A percentile compares a stretch with the other conserved stretches of the same genome.
These are phyloP conservation scores for Anthonomus grandis DNA, from an alignment of 1,140 invertebrate species.

Conservation along the genomic window DNA sequence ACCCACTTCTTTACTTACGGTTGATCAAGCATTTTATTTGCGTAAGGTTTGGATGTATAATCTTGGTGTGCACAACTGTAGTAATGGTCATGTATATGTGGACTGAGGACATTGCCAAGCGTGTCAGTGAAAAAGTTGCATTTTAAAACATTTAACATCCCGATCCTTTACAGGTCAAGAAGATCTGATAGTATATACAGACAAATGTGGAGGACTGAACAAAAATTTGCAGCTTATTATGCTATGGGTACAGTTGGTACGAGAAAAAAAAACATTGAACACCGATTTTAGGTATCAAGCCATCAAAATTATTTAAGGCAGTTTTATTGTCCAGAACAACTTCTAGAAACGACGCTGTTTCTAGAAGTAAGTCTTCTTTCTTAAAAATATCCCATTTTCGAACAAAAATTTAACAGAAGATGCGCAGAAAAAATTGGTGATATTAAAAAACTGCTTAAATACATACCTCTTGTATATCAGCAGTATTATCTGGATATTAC, in stretches of 20 bases:
- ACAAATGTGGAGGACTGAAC: neutral
- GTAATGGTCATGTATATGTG: neutral
- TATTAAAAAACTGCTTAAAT: neutral
- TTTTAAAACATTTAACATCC: too few relatives aligned
- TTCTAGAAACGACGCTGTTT: too few relatives aligned
- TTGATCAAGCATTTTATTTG: slow-evolving; percentile 15
- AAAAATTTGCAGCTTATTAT: slow-evolving; percentile 3
- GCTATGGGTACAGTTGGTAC: slow-evolving; percentile 1
- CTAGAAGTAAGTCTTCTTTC: too few relatives aligned
- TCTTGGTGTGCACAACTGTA: too few relatives aligned
- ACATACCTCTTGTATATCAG: neutral
- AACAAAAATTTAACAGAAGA: neutral
- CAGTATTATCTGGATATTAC: neutral
- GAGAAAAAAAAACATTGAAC: neutral
- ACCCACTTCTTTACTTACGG: neutral
- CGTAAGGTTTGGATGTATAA: slow-evolving; percentile 1
- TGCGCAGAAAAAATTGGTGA: too few relatives aligned
- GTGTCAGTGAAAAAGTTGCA: slow-evolving; percentile 14
- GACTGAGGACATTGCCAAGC: slow-evolving; percentile 10
- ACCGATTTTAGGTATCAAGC: neutral
- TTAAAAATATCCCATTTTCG: neutral
- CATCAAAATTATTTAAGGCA: neutral
- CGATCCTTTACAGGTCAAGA: neutral
- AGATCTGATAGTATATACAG: too few relatives aligned
- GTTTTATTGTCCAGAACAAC: neutral